Percentiles rank a stretch among this genome's conserved stretches.
phyloP scores from a whole-genome alignment of 1,140 invertebrate genomes.

The Drosophila paulistorum region DNA sequence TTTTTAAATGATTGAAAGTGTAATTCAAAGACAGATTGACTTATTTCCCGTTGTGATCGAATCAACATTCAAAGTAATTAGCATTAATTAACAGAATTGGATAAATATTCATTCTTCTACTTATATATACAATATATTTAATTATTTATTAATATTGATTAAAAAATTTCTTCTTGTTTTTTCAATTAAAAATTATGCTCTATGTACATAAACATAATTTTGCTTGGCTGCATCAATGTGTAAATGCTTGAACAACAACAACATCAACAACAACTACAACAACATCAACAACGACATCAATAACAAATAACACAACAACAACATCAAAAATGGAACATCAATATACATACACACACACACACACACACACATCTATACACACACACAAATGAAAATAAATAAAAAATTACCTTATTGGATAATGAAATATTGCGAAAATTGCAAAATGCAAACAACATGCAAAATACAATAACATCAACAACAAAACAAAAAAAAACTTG shows the following conservation, averaged over 20 bases:
- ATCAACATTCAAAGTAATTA: no score
- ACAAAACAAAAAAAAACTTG: constrained; percentile 25
- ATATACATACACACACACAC: constrained; percentile 20
- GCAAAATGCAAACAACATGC: not conserved
- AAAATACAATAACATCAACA: constrained; percentile 29
- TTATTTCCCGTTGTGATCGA: no score
- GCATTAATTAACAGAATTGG: no score
- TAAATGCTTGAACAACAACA: constrained; percentile 49
- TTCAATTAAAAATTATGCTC: constrained; percentile 8
- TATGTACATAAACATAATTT: constrained; percentile 46
- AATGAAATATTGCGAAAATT: constrained; percentile 25
- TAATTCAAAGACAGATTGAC: no score
- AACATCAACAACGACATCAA: constrained; percentile 27
- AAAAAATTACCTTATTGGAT: constrained; percentile 12
- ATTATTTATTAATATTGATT: constrained; percentile 14
- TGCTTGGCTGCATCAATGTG: constrained; percentile 49
- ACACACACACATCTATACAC: constrained; percentile 14
- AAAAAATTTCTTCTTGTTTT: constrained; percentile 11
- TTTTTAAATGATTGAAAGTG: no score
- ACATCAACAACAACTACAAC: constrained; percentile 15
- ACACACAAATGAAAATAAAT: not conserved
- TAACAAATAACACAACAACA: constrained; percentile 8
- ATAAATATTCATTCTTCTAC: no score
- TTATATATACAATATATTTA: not conserved
- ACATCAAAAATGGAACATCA: constrained; percentile 36